Conservation (phyloP, 2,888 invertebrate species). For the Drosophila limbata region DNA sequence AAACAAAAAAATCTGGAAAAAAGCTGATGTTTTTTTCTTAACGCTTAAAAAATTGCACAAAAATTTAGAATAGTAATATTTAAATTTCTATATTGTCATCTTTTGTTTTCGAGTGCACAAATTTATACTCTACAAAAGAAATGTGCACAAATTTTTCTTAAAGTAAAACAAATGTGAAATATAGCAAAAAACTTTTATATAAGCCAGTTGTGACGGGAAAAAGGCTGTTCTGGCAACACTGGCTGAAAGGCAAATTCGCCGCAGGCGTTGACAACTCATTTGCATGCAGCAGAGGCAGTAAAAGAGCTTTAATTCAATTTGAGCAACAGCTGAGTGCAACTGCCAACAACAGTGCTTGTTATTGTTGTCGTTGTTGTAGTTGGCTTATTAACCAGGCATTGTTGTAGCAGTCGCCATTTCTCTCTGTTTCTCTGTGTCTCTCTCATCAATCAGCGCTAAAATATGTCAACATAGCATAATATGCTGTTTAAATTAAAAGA, state of each 20-base stretch:
- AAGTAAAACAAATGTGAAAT: no score
- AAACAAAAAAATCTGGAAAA: no score
- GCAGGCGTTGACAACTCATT: conserved; percentile 69
- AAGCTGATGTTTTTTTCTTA: no score
- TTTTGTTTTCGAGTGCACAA: no score
- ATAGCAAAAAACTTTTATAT: no score
- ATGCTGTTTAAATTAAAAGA: conserved; percentile 36
- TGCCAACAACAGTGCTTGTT: conserved; percentile 20
- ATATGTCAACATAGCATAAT: conserved; percentile 65
- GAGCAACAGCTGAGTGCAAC: conserved; percentile 49
- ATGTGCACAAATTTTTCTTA: no score
- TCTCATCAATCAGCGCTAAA: conserved; percentile 57
- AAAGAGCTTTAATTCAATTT: conserved; percentile 77
- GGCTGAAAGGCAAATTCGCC: conserved; percentile 34
- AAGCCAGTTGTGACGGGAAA: no score
- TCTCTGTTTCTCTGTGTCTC: neutral
- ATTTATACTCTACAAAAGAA: no score
- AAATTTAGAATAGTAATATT: no score
- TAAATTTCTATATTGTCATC: no score
- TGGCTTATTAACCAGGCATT: conserved; percentile 71
- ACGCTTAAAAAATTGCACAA: no score
- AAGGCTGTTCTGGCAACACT: no score
- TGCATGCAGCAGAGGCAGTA: conserved; percentile 69
- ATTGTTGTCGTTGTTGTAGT: conserved; percentile 17
- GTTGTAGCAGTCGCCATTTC: conserved; percentile 19